A percentile compares a stretch with the other conserved stretches of the same genome.
These are phyloP conservation scores for Euplagia quadripunctaria DNA, from an alignment of 2,888 invertebrate species.

Conservation along the genomic window DNA sequence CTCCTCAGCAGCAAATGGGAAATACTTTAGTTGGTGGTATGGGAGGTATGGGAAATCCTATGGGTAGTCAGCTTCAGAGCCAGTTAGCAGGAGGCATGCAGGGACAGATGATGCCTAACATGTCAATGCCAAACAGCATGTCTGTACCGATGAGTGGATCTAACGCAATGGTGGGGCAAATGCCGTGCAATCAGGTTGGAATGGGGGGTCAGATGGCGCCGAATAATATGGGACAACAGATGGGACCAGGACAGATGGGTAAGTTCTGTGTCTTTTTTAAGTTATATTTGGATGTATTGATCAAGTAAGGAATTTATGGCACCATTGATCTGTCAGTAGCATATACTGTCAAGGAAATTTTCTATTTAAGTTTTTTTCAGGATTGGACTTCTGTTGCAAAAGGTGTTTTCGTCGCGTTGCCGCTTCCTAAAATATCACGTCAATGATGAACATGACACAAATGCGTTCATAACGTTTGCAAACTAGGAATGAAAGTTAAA, in stretches of 20 bases:
- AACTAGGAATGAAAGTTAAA: no score
- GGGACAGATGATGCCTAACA: conserved; percentile 83
- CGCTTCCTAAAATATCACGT: no score
- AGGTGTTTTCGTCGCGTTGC: no score
- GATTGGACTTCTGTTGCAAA: no score
- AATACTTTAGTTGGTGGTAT: conserved; percentile 84
- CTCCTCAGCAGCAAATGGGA: conserved; percentile 86
- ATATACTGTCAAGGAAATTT: background rate
- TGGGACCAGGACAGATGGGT: conserved; percentile 82
- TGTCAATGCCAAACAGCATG: conserved; percentile 79
- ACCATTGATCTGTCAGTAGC: background rate
- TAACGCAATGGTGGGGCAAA: conserved; percentile 76
- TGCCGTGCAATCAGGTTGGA: conserved; percentile 82
- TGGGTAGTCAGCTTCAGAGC: conserved; percentile 82
- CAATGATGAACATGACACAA: no score
- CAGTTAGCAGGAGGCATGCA: conserved; percentile 80
- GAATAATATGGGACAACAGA: conserved; percentile 71
- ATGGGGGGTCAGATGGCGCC: conserved; percentile 83
- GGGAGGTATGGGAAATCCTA: conserved; percentile 80
- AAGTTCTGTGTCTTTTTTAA: conserved; percentile 43
- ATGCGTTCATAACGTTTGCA: no score
- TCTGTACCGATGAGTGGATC: conserved; percentile 76
- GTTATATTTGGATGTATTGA: background rate
- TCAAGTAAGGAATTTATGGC: background rate
- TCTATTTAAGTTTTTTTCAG: no score